Evolutionary conservation across 2,888 invertebrate genomes (phyloP).

Genomic region (Ceratothoa steindachneri): DNA sequence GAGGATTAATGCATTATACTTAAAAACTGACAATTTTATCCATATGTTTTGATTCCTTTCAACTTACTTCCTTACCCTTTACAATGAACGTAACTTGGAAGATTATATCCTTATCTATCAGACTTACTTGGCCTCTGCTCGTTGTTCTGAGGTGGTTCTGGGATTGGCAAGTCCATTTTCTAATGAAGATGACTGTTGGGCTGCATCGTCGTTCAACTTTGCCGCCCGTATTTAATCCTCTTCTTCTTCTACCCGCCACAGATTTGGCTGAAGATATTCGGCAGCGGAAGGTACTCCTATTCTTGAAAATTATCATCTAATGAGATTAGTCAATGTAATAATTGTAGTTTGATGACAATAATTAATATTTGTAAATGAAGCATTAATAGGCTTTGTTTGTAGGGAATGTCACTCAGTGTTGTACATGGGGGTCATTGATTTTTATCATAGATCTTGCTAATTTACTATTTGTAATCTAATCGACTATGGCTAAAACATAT

Average conservation of each 20-base stretch:
- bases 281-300: conserved; percentile 37
- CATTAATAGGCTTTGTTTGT: no score
- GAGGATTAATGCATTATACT: no score
- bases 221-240: conserved; percentile 43
- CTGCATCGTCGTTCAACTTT: conserved; percentile 23
- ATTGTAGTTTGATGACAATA: no score
- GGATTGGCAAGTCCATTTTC: conserved; percentile 21
- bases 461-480: no score
- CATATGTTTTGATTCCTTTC: background rate
- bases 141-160: conserved; percentile 12
- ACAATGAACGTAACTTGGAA: background rate
- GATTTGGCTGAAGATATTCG: conserved; percentile 31
- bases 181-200: conserved; percentile 16
- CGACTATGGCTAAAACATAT: no score
- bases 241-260: conserved; percentile 37
- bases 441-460: background rate
- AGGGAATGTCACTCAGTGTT: no score
- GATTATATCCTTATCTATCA: background rate
- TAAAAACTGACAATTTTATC: background rate
- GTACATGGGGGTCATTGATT: background rate
- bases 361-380: no score
- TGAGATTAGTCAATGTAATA: background rate
- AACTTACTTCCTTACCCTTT: background rate
- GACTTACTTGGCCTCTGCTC: conserved; percentile 9
- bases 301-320: no score